Conservation (phyloP, 2,113 vertebrate species). For the Zosterops borbonicus region DNA sequence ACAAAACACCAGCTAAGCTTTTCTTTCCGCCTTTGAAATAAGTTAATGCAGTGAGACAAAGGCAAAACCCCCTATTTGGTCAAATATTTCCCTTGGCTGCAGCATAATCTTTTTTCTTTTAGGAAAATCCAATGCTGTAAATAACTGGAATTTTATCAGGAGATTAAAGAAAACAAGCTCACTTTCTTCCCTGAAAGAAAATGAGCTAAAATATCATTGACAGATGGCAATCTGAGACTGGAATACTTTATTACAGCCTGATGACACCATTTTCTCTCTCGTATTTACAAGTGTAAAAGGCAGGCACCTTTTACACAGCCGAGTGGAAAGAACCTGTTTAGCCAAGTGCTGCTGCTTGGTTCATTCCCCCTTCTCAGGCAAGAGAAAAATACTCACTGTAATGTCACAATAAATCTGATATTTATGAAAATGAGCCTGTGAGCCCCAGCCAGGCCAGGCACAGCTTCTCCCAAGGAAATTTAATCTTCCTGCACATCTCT, state of each 20-base stretch:
- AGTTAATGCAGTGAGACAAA: conserved; percentile 42
- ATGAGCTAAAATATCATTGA: conserved; percentile 60
- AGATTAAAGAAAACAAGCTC: conserved; percentile 63
- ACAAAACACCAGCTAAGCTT: not conserved
- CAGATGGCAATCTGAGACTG: conserved; percentile 46
- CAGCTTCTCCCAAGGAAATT: not conserved
- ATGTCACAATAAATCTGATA: not conserved
- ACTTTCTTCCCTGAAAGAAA: conserved; percentile 48
- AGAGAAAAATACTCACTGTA: not conserved
- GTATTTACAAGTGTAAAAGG: conserved; percentile 16
- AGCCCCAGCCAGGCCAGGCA: not conserved
- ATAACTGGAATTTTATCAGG: conserved; percentile 48
- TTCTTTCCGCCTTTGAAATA: not conserved
- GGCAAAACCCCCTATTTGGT: not conserved
- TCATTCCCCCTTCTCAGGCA: not conserved
- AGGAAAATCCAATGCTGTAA: conserved; percentile 42
- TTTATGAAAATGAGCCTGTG: not conserved
- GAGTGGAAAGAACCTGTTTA: conserved; percentile 5
- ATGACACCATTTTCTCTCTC: conserved; percentile 49
- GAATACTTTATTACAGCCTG: conserved; percentile 33
- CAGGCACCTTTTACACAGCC: not conserved
- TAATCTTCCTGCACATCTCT: not conserved
- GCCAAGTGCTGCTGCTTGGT: not conserved
- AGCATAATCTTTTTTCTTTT: not conserved
- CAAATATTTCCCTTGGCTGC: conserved; percentile 43